phyloP scores from a whole-genome alignment of 2,888 invertebrate species.

The Dendrolimus houi region DNA sequence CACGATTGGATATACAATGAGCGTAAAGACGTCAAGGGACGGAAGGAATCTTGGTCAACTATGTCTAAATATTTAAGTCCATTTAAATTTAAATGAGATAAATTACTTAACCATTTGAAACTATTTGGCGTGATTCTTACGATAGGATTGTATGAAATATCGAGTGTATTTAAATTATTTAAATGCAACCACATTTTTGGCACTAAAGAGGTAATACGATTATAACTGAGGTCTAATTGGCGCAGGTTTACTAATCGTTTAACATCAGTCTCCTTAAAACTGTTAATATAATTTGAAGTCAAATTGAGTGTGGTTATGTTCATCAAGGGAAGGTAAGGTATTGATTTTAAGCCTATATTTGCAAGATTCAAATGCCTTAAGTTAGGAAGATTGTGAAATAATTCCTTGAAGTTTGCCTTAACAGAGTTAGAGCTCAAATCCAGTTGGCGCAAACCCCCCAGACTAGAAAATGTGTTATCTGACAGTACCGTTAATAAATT shows the following conservation, averaged over 20 bases:
- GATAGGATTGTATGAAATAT: slow-evolving; percentile 89
- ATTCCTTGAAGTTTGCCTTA: slow-evolving; percentile 90
- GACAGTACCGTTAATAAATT: slow-evolving; percentile 90
- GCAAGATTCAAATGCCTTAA: slow-evolving; percentile 86
- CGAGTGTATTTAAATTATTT: slow-evolving; percentile 83
- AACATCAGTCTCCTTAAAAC: slow-evolving; percentile 82
- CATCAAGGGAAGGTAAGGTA: slow-evolving; percentile 86
- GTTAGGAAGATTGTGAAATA: slow-evolving; percentile 90
- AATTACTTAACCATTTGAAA: slow-evolving; percentile 81
- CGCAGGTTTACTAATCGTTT: slow-evolving; percentile 83
- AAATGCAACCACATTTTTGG: slow-evolving; percentile 85
- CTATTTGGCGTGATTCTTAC: slow-evolving; percentile 83
- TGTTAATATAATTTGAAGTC: slow-evolving; percentile 85
- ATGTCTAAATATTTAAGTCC: slow-evolving; percentile 83
- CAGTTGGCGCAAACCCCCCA: slow-evolving; percentile 85
- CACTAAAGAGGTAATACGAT: slow-evolving; percentile 85
- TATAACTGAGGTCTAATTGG: slow-evolving; percentile 84
- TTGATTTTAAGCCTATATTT: slow-evolving; percentile 83
- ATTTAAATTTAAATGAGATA: slow-evolving; percentile 85
- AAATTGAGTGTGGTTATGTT: slow-evolving; percentile 88
- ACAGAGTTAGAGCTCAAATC: slow-evolving; percentile 88
- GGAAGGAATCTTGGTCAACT: slow-evolving; percentile 85
- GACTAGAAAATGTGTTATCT: slow-evolving; percentile 91
- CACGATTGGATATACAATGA: slow-evolving; percentile 84
- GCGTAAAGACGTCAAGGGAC: slow-evolving; percentile 82